phyloP scores from a whole-genome alignment of 2,888 invertebrate species.

The Nomada fucata region DNA sequence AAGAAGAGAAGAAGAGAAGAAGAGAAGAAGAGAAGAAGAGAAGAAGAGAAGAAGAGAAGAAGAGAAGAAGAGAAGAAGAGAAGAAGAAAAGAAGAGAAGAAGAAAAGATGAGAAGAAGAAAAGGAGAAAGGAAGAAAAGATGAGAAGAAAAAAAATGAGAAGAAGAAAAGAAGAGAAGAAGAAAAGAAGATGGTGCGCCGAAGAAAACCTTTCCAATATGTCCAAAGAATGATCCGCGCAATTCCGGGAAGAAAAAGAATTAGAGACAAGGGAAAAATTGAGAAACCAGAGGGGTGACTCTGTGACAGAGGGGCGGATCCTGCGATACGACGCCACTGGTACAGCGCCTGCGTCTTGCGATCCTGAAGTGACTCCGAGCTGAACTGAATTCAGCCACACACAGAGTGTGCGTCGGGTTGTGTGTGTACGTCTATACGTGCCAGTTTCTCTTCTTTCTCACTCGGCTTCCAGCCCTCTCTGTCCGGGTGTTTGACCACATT shows the following conservation, averaged over 20 bases:
- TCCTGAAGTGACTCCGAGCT: conserved; percentile 53
- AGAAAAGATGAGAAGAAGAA: neutral
- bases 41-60: no score
- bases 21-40: neutral
- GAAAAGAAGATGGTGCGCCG: no score
- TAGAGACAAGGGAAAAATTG: neutral
- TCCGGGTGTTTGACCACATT: conserved; percentile 61
- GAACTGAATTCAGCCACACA: conserved; percentile 60
- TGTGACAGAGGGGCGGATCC: conserved; percentile 48
- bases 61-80: no score
- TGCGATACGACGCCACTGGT: conserved; percentile 67
- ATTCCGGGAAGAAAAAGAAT: neutral
- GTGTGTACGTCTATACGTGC: conserved; percentile 18
- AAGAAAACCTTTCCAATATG: no score
- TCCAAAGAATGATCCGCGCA: neutral
- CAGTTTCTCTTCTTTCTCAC: neutral
- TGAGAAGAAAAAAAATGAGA: neutral
- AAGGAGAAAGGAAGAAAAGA: no score
- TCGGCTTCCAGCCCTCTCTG: conserved; percentile 11
- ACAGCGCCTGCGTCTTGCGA: conserved; percentile 74
- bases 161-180: neutral
- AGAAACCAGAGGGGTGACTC: neutral
- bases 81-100: neutral
- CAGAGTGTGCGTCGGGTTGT: conserved; percentile 1
- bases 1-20: no score